Percentiles rank a stretch among this genome's conserved stretches.
These are phyloP conservation scores for Epinotia nisella DNA, from an alignment of 2,888 invertebrate genomes.

Conservation along the genomic window DNA sequence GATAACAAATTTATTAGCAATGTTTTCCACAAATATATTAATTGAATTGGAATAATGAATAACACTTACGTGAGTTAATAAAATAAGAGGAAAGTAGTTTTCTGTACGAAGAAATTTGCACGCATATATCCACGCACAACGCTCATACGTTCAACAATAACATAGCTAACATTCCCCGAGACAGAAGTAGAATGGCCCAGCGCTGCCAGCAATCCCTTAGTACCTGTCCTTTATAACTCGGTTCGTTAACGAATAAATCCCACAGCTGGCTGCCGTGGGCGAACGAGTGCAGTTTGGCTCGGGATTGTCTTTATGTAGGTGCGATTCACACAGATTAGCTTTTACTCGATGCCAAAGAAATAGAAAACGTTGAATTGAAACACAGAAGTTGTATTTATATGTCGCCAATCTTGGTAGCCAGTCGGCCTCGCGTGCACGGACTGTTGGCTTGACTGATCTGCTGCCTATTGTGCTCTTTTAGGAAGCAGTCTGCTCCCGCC, in stretches of 20 bases:
- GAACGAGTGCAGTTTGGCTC: conserved; percentile 57
- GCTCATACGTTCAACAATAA: conserved; percentile 24
- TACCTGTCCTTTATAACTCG: conserved; percentile 43
- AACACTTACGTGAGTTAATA: not conserved
- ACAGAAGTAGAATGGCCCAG: conserved; percentile 56
- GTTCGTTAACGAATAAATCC: conserved; percentile 56
- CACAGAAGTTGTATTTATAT: no score
- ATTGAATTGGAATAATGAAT: not conserved
- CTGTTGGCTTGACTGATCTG: no score
- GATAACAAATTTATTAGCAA: no score
- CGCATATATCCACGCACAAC: no score
- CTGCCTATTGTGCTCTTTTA: no score
- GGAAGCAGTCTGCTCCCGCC: not conserved
- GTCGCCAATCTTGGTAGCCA: no score
- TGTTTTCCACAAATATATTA: no score
- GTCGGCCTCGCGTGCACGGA: no score
- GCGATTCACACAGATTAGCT: not conserved
- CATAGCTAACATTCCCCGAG: conserved; percentile 34
- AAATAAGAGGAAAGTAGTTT: conserved; percentile 15
- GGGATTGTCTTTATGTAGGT: conserved; percentile 53
- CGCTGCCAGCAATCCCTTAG: conserved; percentile 49
- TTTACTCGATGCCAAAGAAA: no score
- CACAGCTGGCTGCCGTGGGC: conserved; percentile 61
- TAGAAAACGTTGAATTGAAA: no score
- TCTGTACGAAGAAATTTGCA: conserved; percentile 4